phyloP scores from a whole-genome alignment of 2,888 invertebrate species.

The Apamea epomidion region DNA sequence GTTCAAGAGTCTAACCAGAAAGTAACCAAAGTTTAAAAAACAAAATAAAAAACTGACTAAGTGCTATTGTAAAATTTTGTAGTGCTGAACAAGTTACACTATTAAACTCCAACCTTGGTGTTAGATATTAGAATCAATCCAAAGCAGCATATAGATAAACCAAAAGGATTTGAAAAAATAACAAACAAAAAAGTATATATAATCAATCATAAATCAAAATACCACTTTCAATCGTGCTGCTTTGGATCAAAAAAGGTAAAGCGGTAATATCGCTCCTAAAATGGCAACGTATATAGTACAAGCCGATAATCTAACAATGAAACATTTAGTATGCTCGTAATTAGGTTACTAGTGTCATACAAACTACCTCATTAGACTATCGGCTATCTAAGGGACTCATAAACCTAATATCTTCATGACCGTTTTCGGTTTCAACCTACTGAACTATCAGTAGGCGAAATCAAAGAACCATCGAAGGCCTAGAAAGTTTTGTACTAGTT shows the following conservation, averaged over 20 bases:
- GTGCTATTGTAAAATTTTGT: slow-evolving; percentile 5
- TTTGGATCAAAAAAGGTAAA: slow-evolving; percentile 47
- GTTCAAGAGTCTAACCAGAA: slow-evolving; percentile 84
- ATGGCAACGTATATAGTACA: slow-evolving; percentile 81
- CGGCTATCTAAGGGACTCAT: slow-evolving; percentile 70
- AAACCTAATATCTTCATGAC: slow-evolving; percentile 68
- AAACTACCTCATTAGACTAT: slow-evolving; percentile 73
- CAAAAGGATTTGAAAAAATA: slow-evolving; percentile 9
- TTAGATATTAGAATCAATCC: slow-evolving; percentile 42
- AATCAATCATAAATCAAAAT: slow-evolving; percentile 26
- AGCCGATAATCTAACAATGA: slow-evolving; percentile 69
- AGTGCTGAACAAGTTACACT: slow-evolving; percentile 72
- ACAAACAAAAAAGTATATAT: slow-evolving; percentile 15
- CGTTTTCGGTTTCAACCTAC: slow-evolving; percentile 64
- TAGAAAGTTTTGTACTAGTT: slow-evolving; percentile 63
- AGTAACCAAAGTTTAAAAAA: neutral
- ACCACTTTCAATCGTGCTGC: slow-evolving; percentile 56
- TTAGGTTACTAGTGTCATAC: slow-evolving; percentile 69
- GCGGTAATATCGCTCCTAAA: slow-evolving; percentile 68
- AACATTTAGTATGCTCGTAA: slow-evolving; percentile 57
- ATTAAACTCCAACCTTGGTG: slow-evolving; percentile 77
- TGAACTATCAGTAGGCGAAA: slow-evolving; percentile 67
- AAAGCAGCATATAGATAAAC: slow-evolving; percentile 40
- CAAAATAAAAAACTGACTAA: neutral
- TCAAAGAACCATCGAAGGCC: slow-evolving; percentile 51